Conservation (phyloP, 2,113 vertebrate genomes). For the Corvus cornix region DNA sequence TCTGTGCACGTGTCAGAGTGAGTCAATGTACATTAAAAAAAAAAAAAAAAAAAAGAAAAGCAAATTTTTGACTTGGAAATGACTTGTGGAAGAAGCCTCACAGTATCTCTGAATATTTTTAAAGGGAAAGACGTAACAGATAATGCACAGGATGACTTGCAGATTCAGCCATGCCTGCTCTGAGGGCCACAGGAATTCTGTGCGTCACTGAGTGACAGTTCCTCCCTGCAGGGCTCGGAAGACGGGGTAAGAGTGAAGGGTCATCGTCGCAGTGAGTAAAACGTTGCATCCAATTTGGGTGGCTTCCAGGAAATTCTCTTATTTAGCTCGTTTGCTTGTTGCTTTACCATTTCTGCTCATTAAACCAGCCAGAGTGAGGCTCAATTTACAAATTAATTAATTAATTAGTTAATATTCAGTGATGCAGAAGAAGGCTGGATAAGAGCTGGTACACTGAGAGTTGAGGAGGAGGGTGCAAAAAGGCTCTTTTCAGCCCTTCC, state of each 20-base stretch:
- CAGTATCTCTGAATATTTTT: background rate
- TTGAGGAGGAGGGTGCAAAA: background rate
- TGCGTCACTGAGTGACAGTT: background rate
- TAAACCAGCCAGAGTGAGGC: background rate
- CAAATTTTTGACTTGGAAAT: background rate
- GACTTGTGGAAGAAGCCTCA: background rate
- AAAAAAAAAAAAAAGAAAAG: background rate
- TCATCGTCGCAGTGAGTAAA: background rate
- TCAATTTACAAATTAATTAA: background rate
- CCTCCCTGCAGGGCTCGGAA: background rate
- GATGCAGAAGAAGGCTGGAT: background rate
- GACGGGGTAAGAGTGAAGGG: background rate
- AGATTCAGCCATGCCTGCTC: background rate
- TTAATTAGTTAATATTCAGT: background rate
- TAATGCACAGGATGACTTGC: background rate
- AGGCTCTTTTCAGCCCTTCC: background rate
- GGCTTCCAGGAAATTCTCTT: background rate
- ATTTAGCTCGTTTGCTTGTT: background rate
- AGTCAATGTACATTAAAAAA: background rate
- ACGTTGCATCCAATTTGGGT: background rate
- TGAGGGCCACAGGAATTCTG: background rate
- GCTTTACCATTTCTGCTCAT: background rate
- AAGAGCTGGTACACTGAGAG: background rate
- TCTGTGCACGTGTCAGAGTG: background rate
- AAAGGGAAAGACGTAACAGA: background rate